Evolutionary conservation across 2,888 invertebrate genomes (phyloP), one percentile per base, ranked within the genome.

Genomic region (Osmoderma eremita): DNA sequence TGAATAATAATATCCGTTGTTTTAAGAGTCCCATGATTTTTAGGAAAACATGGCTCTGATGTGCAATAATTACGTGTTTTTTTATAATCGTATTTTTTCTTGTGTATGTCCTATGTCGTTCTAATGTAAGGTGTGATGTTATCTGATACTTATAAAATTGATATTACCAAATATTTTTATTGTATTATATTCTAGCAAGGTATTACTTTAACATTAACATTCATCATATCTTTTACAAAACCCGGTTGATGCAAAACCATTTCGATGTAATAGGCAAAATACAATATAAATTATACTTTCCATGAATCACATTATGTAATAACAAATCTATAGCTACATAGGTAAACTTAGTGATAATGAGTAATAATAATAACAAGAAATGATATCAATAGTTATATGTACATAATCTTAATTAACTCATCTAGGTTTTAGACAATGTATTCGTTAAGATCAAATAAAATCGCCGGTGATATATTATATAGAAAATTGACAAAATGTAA

Each of bases 351-450:
- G 56, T 20, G 18, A 56, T 56, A 42, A 56, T 1, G 6, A 39
- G n/a, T 54, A 54, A 54, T 41, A 56, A 56, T 56, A 54, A 39
- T 18, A 41, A 56, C 22, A 56, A 56, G 17, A 22, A 56, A 56
- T 12, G 8, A 56, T 41, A 56, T 56, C 56, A 56, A 41, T 56
- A 56, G 56, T 17, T 49, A 41, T 20, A 22, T 41, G 41, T 56
- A 56, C 13, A 56, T 56, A 56, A 41, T 56, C 20, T 22, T 41
- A 22, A 50, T 54, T 18, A 56, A 56, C 12, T 56, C 41, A 56
- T 39, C 17, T 56, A 48, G 48, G 48, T 20, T 48, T 12, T 48
- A 48, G 12, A 48, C 12, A 20, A 41, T 56, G 41, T 54, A 38
- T 48, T 48, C 4, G 39, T 39, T 54, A 54, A 54, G 18, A 30